Evolutionary conservation across 2,113 vertebrate species (phyloP).

Genomic region (Craseonycteris thonglongyai): DNA sequence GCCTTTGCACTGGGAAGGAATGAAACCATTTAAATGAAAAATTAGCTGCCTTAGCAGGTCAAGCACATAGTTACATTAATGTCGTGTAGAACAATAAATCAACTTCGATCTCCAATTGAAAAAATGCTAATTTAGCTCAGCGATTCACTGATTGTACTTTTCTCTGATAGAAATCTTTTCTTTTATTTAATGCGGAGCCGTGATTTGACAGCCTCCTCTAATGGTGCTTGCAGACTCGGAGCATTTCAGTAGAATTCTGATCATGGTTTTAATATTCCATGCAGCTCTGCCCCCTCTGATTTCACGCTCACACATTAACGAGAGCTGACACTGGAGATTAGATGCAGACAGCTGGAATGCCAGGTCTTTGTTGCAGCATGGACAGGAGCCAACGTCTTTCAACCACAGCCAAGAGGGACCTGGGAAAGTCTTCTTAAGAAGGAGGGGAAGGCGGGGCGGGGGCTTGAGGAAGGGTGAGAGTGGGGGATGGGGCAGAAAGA

Average conservation of each 20-base stretch:
- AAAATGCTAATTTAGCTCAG: constrained; percentile 84
- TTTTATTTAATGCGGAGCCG: constrained; percentile 79
- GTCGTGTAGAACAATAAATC: constrained; percentile 85
- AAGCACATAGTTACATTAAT: constrained; percentile 84
- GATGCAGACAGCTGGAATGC: constrained; percentile 99
- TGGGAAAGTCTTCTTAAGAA: constrained; percentile 95
- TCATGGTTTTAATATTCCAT: constrained; percentile 94
- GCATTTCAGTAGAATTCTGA: constrained; percentile 92
- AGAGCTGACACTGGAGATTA: constrained; percentile 99
- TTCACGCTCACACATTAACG: constrained; percentile 99
- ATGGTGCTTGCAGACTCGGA: constrained; percentile 84
- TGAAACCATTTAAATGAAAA: constrained; percentile 82
- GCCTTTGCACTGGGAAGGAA: constrained; percentile 75
- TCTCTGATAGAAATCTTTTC: constrained; percentile 80
- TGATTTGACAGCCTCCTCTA: constrained; percentile 80
- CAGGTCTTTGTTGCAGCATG: constrained; percentile 95
- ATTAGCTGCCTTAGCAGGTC: constrained; percentile 82
- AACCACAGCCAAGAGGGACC: constrained; percentile 94
- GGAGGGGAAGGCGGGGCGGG: constrained; percentile 68
- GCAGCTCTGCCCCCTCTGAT: constrained; percentile 94
- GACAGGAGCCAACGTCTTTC: constrained; percentile 95
- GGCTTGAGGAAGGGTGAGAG: constrained; percentile 54
- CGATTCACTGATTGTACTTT: constrained; percentile 82
- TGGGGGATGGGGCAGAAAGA: constrained; percentile 65
- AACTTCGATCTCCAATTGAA: constrained; percentile 85